Evolutionary conservation across 2,888 invertebrate genomes (phyloP).

Genomic region (Cosmia pyralina): DNA sequence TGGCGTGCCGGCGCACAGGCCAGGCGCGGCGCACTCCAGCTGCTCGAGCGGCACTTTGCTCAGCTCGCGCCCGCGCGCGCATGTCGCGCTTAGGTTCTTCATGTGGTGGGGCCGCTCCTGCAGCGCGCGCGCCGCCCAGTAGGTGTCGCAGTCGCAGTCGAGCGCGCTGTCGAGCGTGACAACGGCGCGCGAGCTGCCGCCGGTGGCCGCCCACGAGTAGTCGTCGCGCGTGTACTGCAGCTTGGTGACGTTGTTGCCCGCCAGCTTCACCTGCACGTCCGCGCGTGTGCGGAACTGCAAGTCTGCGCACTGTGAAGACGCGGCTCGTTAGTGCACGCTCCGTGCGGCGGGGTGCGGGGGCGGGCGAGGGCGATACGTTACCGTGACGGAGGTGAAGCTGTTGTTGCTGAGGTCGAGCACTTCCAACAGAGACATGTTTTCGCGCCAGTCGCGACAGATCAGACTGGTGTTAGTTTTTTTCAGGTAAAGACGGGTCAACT

Average conservation of each 20-base stretch:
- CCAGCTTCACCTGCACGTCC: slow-evolving; percentile 22
- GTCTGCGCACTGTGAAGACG: slow-evolving; percentile 51
- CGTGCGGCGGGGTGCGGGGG: not conserved
- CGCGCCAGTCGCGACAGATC: slow-evolving; percentile 57
- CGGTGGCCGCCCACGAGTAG: not conserved
- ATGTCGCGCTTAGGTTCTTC: not conserved
- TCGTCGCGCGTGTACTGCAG: slow-evolving; percentile 39
- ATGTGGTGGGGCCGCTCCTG: slow-evolving; percentile 2
- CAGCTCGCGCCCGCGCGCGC: slow-evolving; percentile 2
- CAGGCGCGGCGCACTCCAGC: slow-evolving; percentile 14
- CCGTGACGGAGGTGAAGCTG: slow-evolving; percentile 42
- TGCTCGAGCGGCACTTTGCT: not conserved
- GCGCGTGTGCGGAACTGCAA: slow-evolving; percentile 32
- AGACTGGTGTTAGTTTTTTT: slow-evolving; percentile 31
- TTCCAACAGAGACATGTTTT: slow-evolving; percentile 34
- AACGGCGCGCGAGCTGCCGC: not conserved
- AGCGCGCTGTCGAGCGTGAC: slow-evolving; percentile 26
- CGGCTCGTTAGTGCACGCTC: not conserved
- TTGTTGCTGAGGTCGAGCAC: slow-evolving; percentile 48
- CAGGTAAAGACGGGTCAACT: slow-evolving; percentile 27
- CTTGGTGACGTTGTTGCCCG: slow-evolving; percentile 22
- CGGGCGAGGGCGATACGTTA: slow-evolving; percentile 13
- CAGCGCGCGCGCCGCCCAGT: no score
- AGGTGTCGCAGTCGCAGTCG: no score
- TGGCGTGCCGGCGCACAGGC: slow-evolving; percentile 1